A percentile compares a stretch with the other conserved stretches of the same genome.
These are phyloP conservation scores for Pomatorhinus ruficollis DNA, from an alignment of 2,113 vertebrate genomes.

Conservation along the genomic window DNA sequence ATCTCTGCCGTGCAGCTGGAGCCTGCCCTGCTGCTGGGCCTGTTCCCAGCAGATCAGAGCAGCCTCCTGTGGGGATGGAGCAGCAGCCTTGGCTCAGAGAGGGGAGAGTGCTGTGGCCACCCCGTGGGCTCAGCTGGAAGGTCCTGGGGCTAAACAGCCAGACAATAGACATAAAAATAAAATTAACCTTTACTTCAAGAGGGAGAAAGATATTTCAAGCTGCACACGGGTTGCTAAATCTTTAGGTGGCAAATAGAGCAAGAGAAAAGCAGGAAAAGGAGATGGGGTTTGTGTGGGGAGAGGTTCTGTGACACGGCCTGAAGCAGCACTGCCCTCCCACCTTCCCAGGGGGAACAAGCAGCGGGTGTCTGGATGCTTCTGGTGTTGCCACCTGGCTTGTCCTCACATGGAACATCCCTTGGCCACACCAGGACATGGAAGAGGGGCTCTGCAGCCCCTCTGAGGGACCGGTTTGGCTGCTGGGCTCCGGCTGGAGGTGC, in stretches of 20 bases:
- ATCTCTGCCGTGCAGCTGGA: background rate
- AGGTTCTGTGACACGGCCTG: background rate
- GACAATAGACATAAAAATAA: background rate
- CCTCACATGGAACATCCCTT: rapidly evolving
- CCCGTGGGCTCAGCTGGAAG: background rate
- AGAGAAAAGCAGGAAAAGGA: background rate
- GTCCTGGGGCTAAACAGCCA: background rate
- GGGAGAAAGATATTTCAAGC: background rate
- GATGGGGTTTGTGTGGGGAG: background rate
- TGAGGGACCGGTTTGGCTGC: background rate
- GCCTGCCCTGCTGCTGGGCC: background rate
- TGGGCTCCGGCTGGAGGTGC: background rate
- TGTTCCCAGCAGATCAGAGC: background rate
- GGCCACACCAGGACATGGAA: rapidly evolving
- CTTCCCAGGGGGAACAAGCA: background rate
- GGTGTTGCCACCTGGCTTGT: no score
- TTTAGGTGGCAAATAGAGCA: rapidly evolving
- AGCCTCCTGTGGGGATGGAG: background rate
- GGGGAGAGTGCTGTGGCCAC: no score
- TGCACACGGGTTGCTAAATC: rapidly evolving
- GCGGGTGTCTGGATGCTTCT: rapidly evolving
- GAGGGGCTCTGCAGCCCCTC: background rate
- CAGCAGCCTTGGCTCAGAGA: background rate
- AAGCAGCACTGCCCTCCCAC: background rate
- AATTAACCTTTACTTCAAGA: background rate